Evolutionary conservation across 2,797 vertebrate species (phyloP), one percentile per base, ranked within the genome.

Genomic region (Hydrocynus forskahlii): DNA sequence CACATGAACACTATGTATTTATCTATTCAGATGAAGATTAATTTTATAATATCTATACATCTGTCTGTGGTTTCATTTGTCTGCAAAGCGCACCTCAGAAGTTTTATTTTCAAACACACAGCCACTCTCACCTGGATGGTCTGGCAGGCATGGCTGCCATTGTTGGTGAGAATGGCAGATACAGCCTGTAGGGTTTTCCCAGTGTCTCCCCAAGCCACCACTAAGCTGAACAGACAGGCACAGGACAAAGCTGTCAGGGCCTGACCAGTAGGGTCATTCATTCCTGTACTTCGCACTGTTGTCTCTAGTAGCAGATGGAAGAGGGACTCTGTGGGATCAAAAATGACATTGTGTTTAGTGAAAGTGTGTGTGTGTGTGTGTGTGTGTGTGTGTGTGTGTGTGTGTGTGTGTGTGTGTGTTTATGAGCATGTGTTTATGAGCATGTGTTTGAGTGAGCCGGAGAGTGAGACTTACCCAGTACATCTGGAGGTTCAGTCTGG

Each of bases 101-200:
- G 17, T 21, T 29, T 62, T 67, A 8, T 25, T 68, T 76, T 68
- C 17, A 6, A 73, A 68, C 19, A 60, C 2, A 68, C 0, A 35
- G 71, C 43, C 4, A 60, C 35, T 81, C 81, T 86, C 91, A 97
- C 96, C 96, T 97, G 96, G 92, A 99, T 99, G 64, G 96, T 96
- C 90, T 99, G 98, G 93, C 97, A 99, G 88, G 98, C 97, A 64
- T 99, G 97, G 92, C 97, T 99, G 91, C 98, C 98, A 40, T 99
- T 99, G 89, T 99, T 99, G 89, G 97, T 99, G 88, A 99, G 96
- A 86, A 99, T 99, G 86, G 98, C 97, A 50, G 98, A 99, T 76
- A 98, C 97, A 16, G 98, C 97, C 93, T 98, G 98, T 85, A 99
- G 93, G 0, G 95, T 99, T 90, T 97, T 97, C 89, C 98, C 98